Base-by-base conservation (phyloP, 2,888 invertebrate species). In the Epiblema foenella region DNA sequence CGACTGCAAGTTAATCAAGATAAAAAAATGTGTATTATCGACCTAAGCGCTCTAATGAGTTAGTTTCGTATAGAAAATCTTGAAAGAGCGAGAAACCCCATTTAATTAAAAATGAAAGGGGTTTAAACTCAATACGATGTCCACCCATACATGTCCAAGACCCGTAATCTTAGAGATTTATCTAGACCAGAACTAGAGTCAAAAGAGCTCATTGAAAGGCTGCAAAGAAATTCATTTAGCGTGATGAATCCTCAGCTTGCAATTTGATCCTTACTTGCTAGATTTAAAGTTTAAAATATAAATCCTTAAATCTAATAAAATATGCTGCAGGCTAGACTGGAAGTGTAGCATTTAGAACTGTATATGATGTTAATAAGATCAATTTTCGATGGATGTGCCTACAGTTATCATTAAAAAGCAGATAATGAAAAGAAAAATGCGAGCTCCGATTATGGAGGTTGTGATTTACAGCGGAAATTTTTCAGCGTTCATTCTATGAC, bases 401-500 rank as follows among this genome's bases (percentile, higher is more conserved):
- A 63, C 12, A 20, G 52, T 52, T 20, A 18, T 17, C 18, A 20
- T 59, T 39, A 70, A 70, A 66, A 59, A 2, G 33, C 20, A 58
- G 69, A 70, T 65, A 70, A 17, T 54, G 59, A 66, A 65, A 65
- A 54, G 69, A 58, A 70, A 63, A 63, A 64, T 39, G 64, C 39
- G 52, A n/a, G 39, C 37, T 66, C 59, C 59, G 66, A 70, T 70
- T 70, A 70, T 70, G 70, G 60, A 66, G 52, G 58, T 66, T 56
- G 65, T 66, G 59, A 70, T 70, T 70, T 70, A 59, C 65, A 24
- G 52, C 58, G 24, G 18, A 64, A 58, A 58, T 69, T 70, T 46
- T 54, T 10, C 54, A 65, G 42, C 42, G 46, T 59, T 46, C 54
- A 64, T 64, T 64, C 39, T 52, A 68, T 65, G 59, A 65, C 51